A percentile compares a stretch with the other conserved stretches of the same genome.
These are phyloP conservation scores for Cylloceria caligata DNA, from an alignment of 2,888 invertebrate genomes.

Conservation along the genomic window DNA sequence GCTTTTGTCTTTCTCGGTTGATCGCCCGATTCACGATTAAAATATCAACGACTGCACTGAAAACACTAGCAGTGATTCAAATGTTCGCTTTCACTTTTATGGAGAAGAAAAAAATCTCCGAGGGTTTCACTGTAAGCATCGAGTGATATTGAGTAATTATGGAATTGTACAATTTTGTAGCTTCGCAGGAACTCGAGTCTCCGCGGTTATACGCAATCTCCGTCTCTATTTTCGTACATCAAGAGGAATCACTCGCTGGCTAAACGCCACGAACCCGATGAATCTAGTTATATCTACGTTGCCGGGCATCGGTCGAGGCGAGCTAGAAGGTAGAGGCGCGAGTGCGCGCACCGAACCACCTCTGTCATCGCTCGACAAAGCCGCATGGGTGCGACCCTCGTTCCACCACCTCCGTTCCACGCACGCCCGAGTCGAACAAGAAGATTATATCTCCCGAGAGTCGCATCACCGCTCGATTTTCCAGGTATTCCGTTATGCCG, in stretches of 20 bases:
- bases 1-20: no score
- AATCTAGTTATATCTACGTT: slow-evolving; percentile 4
- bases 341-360: slow-evolving; percentile 14
- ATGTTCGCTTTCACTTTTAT: no score
- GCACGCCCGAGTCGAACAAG: no score
- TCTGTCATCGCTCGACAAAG: slow-evolving; percentile 59
- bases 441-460: slow-evolving; percentile 44
- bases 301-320: slow-evolving; percentile 15
- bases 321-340: slow-evolving; percentile 25
- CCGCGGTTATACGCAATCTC: slow-evolving; percentile 27
- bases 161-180: slow-evolving; percentile 4
- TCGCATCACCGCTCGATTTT: slow-evolving; percentile 55
- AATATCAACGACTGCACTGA: no score
- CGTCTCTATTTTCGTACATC: slow-evolving; percentile 45
- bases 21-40: no score
- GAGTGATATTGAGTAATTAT: background rate
- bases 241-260: slow-evolving; percentile 43
- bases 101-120: no score
- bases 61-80: no score
- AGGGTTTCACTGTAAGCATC: no score
- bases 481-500: no score
- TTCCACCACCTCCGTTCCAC: background rate
- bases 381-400: slow-evolving; percentile 55
- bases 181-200: background rate
- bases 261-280: slow-evolving; percentile 50